phyloP scores from a whole-genome alignment of 2,888 invertebrate genomes.

The Cinara cedri region DNA sequence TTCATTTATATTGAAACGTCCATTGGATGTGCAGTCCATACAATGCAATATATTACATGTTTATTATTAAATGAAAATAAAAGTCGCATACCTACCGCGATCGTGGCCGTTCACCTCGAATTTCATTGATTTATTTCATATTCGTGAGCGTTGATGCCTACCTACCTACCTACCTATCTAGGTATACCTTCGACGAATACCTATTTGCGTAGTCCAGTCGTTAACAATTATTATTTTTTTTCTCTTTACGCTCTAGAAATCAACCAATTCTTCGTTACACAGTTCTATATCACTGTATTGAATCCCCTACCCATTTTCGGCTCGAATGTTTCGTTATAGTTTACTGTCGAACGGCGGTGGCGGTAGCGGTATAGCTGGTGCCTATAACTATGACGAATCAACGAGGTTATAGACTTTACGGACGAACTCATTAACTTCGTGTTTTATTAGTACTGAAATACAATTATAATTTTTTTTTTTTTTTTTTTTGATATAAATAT shows the following conservation, averaged over 20 bases:
- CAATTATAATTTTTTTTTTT: not conserved
- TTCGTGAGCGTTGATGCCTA: not conserved
- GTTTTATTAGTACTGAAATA: not conserved
- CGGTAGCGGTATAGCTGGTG: no score
- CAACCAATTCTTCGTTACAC: not conserved
- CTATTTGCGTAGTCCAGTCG: not conserved
- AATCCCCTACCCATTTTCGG: constrained; percentile 11
- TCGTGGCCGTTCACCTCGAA: not conserved
- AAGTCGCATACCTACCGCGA: not conserved
- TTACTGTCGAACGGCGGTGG: not conserved
- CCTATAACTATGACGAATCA: constrained; percentile 16
- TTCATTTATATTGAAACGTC: not conserved
- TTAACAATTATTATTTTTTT: constrained; percentile 12
- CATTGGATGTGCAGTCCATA: not conserved
- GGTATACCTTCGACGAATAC: constrained; percentile 1
- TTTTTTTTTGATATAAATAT: no score
- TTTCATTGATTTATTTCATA: constrained; percentile 13
- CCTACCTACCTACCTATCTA: not conserved
- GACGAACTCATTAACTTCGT: constrained; percentile 22
- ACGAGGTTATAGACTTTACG: constrained; percentile 6
- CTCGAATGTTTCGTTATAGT: not conserved
- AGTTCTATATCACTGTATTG: not conserved
- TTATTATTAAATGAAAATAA: not conserved
- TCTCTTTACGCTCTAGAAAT: constrained; percentile 47
- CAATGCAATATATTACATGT: not conserved